Evolutionary conservation across 1,140 invertebrate species (phyloP).

Genomic region (Ceratina japonica): DNA sequence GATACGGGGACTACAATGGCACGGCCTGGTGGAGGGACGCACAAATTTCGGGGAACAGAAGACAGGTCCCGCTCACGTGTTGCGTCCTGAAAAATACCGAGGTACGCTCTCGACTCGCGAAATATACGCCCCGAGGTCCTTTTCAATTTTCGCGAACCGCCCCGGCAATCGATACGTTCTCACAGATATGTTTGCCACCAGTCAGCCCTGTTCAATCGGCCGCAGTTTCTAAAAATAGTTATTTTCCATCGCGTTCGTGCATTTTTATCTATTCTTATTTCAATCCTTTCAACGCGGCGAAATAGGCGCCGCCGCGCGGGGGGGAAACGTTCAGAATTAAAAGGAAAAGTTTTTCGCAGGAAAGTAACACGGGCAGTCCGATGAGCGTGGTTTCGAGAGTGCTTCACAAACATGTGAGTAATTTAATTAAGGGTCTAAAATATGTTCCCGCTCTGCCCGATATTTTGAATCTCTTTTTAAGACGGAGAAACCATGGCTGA

Average conservation of each 20-base stretch:
- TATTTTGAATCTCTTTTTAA: constrained; percentile 38
- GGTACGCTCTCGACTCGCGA: constrained; percentile 55
- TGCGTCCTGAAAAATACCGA: constrained; percentile 77
- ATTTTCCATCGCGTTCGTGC: too few species aligned
- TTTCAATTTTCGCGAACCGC: not conserved
- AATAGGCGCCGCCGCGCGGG: too few species aligned
- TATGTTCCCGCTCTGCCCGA: not conserved
- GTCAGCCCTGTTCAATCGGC: not conserved
- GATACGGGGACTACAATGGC: constrained; percentile 78
- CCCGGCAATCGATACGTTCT: not conserved
- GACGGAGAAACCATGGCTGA: constrained; percentile 78
- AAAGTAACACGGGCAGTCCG: constrained; percentile 76
- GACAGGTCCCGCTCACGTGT: constrained; percentile 77
- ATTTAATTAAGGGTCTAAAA: not conserved
- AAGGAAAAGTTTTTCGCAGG: constrained; percentile 58
- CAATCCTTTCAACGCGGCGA: too few species aligned
- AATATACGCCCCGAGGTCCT: not conserved
- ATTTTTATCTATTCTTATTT: too few species aligned
- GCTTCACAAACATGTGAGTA: constrained; percentile 75
- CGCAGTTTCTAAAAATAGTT: not conserved
- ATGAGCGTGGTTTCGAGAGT: constrained; percentile 77
- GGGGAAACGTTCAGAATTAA: not conserved
- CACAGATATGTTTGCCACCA: not conserved
- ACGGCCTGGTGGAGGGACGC: constrained; percentile 78
- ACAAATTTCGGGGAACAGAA: constrained; percentile 67